Base-by-base conservation (phyloP, 2,797 vertebrate species). In the Neoniphon sammara region DNA sequence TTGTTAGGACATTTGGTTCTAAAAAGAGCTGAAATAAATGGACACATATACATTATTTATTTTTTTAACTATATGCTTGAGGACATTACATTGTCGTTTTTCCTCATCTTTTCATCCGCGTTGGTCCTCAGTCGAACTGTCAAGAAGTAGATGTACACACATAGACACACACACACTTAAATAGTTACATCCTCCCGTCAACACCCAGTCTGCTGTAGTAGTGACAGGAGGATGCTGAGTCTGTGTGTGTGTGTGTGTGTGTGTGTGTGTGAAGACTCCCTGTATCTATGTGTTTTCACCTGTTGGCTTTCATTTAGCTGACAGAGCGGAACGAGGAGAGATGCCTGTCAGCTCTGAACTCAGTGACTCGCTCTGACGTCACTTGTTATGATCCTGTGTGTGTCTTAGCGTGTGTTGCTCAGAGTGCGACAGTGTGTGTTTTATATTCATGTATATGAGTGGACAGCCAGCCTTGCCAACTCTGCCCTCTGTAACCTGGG, bases 401-500 rank as follows among this genome's bases (percentile, higher is more conserved):
- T 54, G 52, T 54, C 21, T 54, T 58, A 31, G 77, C 70, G 47
- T 21, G 73, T 34, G 39, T 56, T 36, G 55, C 49, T 63, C 30
- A 47, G 2, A 44, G 58, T 72, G 47, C 44, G 21, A 14, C 44
- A 30, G 47, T 72, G 30, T 44, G 15, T 56, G n/a, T 9, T 60
- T 15, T 18, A n/a, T 78, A 36, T 42, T 23, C 4, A 18, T 73
- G 30, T 70, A 70, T 84, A 47, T 65, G 71, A 84, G 54, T 70
- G 49, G 50, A 56, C 75, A 64, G 75, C 55, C 54, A 68, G 58
- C 65, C 54, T 53, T 36, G 72, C 71, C 84, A 87, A 50, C 62
- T 66, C 73, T 65, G 73, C 66, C 81, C 77, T 73, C 67, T 53
- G 77, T 90, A 90, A 89, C 92, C 90, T 89, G 78, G 82, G 66